Evolutionary conservation across 2,888 invertebrate genomes (phyloP), one percentile per base, ranked within the genome.

Genomic region (Desoria tigrina): DNA sequence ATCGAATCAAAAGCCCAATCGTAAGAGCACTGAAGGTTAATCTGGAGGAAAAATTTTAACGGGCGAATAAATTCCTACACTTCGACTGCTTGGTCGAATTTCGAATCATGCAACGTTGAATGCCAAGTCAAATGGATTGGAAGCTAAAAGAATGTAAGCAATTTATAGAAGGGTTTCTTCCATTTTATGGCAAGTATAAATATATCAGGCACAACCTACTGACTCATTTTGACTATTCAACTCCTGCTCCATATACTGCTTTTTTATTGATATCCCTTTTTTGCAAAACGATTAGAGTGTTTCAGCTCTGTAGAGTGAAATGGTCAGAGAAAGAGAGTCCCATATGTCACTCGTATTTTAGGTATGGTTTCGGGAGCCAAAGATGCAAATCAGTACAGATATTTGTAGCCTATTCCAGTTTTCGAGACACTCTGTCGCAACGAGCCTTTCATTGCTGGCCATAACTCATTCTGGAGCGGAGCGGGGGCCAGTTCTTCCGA

Each of bases 131-230:
- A 57, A 57, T 57, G 56, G 32, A 57, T 57, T 57, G 56, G 56
- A 57, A 57, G 56, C 32, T 57, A 55, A 55, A 55, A 57, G 56
- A 57, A 57, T 55, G 55, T 18, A n/a, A 32, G 37, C 32, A 55
- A 55, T 39, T 57, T 57, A 4, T 32, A 11, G 21, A 42, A 37
- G 56, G 18, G 37, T 55, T 42, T 24, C 24, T 42, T 42, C 39
- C 56, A 57, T 57, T 57, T 45, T 45, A 45, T 45, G 6, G 6
- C 56, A 42, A 39, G 45, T 45, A 45, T 45, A 45, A 39, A 39
- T 16, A 16, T 39, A 39, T 11, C 9, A 39, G 39, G 39, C 39
- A 11, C n/a, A 45, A 45, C 45, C 21, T 6, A 45, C n/a, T 32
- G 32, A 32, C 6, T 32, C 32, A 32, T 32, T 32, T 11, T 32